phyloP scores from a whole-genome alignment of 2,113 vertebrate genomes.

The Ciconia stormi region DNA sequence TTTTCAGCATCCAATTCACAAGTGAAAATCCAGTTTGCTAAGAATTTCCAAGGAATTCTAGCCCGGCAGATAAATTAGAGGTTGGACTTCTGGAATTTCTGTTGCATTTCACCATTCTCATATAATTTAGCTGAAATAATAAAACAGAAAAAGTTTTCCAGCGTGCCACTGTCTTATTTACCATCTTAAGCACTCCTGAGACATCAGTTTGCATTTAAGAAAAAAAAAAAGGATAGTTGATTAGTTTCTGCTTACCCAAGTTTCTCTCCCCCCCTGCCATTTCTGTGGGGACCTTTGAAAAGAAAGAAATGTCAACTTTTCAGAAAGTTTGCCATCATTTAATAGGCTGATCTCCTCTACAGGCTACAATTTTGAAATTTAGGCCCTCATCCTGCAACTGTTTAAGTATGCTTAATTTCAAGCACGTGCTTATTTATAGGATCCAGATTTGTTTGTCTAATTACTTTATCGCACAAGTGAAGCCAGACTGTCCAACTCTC shows the following conservation, averaged over 20 bases:
- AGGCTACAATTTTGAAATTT: background rate
- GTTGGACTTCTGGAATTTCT: background rate
- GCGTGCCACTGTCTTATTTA: background rate
- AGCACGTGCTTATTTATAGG: slow-evolving; percentile 53
- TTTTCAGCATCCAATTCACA: background rate
- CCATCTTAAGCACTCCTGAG: background rate
- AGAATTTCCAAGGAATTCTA: background rate
- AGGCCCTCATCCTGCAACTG: background rate
- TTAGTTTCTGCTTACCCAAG: background rate
- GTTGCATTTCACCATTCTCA: background rate
- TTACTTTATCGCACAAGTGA: slow-evolving; percentile 39
- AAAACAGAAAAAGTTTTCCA: background rate
- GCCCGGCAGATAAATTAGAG: background rate
- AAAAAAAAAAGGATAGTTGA: too few relatives aligned
- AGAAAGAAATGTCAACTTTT: background rate
- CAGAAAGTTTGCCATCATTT: background rate
- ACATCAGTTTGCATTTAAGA: background rate
- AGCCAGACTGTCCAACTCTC: slow-evolving; percentile 42
- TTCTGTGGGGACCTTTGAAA: background rate
- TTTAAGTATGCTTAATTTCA: slow-evolving; percentile 29
- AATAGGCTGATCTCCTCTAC: background rate
- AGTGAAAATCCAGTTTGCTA: background rate
- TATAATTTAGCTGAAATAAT: background rate
- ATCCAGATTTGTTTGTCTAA: slow-evolving; percentile 64
- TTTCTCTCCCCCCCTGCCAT: background rate